Base-by-base conservation (phyloP, 2,113 vertebrate genomes). In the Chlorodrepanis virens region DNA sequence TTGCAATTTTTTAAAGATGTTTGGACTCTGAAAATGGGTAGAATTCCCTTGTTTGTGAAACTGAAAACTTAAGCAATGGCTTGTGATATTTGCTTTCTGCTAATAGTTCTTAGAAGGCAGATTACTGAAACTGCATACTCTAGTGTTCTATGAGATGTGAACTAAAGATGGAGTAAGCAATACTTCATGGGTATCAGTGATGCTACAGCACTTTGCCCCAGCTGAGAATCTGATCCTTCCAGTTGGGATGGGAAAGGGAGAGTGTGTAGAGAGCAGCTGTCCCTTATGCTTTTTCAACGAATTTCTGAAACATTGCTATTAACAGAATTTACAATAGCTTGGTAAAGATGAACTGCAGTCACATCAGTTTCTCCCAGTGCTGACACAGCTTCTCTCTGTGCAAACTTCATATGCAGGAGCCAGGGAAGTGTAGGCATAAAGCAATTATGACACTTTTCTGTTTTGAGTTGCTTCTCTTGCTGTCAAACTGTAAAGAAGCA, bases 291-390 rank as follows among this genome's bases (percentile, higher is more conserved):
- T 89, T 81, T 84, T 60, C 42, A 60, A 39, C 39, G 28, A 69
- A 37, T 44, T 56, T 81, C 37, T 86, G 75, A 92, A 95, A 20
- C 0, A 0, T 28, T 88, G 13, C 11, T 83, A 54, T 71, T 74
- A 91, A 57, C 27, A 76, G 54, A 92, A 87, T 83, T 78, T 88
- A 74, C 47, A 80, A 57, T 64, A 78, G 14, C 20, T 81, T 78
- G 47, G 49, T 71, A 68, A 81, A 84, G 76, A 68, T 65, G 53
- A 93, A 56, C 37, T 93, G 59, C 68, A 88, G 52, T 45, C 61
- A 33, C 83, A 89, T 87, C 79, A 93, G 52, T 70, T 94, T 94
- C 77, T 80, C 35, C 56, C 64, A 44, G 39, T 39, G 85, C 96
- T 96, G 90, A 94, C 60, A 77, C 79, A 93, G 88, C 85, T 87